phyloP scores from a whole-genome alignment of 2,888 invertebrate species.

The Scelioninae gen. 1 region DNA sequence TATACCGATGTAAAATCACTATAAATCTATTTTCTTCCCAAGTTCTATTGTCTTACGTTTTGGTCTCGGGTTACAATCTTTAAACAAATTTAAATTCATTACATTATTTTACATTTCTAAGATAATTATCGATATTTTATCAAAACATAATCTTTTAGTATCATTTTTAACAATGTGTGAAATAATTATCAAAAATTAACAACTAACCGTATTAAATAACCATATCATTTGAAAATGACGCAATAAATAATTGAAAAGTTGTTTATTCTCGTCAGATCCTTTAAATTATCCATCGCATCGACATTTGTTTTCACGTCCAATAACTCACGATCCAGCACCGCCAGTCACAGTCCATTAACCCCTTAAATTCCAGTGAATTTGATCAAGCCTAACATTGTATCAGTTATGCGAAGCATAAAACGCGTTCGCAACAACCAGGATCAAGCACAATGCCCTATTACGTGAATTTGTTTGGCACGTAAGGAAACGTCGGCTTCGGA shows the following conservation, averaged over 20 bases:
- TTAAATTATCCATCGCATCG: no score
- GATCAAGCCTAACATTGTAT: constrained; percentile 57
- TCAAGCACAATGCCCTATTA: constrained; percentile 49
- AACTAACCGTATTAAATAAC: no score
- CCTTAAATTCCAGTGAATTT: constrained; percentile 42
- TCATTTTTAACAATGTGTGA: no score
- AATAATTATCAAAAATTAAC: no score
- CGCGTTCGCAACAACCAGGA: constrained; percentile 29
- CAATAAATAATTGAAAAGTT: constrained; percentile 1
- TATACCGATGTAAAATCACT: no score
- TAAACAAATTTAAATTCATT: no score
- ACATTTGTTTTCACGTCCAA: constrained; percentile 41
- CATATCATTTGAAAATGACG: background rate
- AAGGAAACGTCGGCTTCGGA: constrained; percentile 50
- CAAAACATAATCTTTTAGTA: no score
- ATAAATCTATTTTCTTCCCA: no score
- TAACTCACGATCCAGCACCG: constrained; percentile 36
- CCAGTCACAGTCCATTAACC: constrained; percentile 46
- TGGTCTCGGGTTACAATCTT: no score
- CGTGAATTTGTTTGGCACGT: constrained; percentile 60
- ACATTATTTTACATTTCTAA: no score
- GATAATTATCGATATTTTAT: no score
- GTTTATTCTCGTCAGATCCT: background rate
- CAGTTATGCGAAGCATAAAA: constrained; percentile 51
- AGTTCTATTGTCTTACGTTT: no score